Evolutionary conservation across 2,888 invertebrate species (phyloP).

Genomic region (Liopterus haemorrhoidalis): DNA sequence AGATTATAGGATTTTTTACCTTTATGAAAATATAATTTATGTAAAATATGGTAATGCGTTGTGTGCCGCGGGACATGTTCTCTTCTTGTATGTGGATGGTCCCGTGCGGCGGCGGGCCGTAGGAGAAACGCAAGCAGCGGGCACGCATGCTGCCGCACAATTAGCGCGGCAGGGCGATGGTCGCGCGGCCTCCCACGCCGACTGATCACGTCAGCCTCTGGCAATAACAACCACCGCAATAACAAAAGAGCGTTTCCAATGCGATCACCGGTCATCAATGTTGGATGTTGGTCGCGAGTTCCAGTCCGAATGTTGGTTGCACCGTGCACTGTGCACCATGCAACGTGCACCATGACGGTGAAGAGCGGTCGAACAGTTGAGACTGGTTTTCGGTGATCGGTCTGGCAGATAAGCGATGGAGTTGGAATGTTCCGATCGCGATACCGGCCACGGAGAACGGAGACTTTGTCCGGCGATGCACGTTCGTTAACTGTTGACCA

Average conservation of each 20-base stretch:
- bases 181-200: too few relatives aligned
- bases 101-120: too few relatives aligned
- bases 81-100: too few relatives aligned
- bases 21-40: slow-evolving; percentile 24
- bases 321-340: too few relatives aligned
- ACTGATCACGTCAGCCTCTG: slow-evolving; percentile 29
- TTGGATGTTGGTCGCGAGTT: slow-evolving; percentile 38
- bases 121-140: too few relatives aligned
- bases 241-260: slow-evolving; percentile 10
- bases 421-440: slow-evolving; percentile 18
- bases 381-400: slow-evolving; percentile 19
- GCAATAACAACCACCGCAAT: slow-evolving; percentile 8
- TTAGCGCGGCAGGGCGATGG: too few relatives aligned
- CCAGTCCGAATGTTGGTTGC: slow-evolving; percentile 26
- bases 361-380: slow-evolving; percentile 3
- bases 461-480: background rate
- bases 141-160: too few relatives aligned
- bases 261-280: slow-evolving; percentile 38
- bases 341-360: too few relatives aligned
- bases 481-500: background rate
- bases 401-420: slow-evolving; percentile 12
- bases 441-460: slow-evolving; percentile 1
- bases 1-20: too few relatives aligned
- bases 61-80: too few relatives aligned
- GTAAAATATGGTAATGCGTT: slow-evolving; percentile 24